Evolutionary conservation across 2,113 vertebrate species (phyloP).

Genomic region (Carassius carassius): DNA sequence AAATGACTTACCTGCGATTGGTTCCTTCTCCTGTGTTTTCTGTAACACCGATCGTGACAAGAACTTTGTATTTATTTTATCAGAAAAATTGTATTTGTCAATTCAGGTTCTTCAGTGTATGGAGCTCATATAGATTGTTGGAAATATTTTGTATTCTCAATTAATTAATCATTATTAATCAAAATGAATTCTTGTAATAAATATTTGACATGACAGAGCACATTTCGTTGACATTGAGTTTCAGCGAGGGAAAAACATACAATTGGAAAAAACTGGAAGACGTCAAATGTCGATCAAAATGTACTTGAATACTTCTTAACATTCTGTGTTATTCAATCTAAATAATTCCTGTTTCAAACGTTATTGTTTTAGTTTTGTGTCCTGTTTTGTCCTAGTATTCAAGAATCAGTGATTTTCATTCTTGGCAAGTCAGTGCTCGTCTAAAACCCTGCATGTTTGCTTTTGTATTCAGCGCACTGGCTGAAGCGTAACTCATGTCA

Average conservation of each 20-base stretch:
- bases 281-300: not conserved
- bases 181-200: not conserved
- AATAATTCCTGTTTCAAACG: not conserved
- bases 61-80: no score
- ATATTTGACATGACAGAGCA: not conserved
- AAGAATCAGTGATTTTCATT: not conserved
- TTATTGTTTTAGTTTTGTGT: not conserved
- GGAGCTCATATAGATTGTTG: not conserved
- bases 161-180: not conserved
- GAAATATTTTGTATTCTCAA: not conserved
- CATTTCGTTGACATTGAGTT: not conserved
- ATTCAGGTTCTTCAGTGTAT: not conserved
- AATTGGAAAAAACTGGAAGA: not conserved
- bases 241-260: not conserved
- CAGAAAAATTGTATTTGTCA: not conserved
- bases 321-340: not conserved
- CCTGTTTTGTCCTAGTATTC: not conserved
- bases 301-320: not conserved
- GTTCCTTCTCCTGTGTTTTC: no score
- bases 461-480: constrained; percentile 22
- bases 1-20: no score
- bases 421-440: not conserved
- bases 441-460: constrained; percentile 11
- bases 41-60: no score
- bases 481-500: constrained; percentile 22